A percentile compares a stretch with the other conserved stretches of the same genome.
These are phyloP conservation scores for Andrena bucephala DNA, from an alignment of 2,888 invertebrate genomes.

Conservation along the genomic window DNA sequence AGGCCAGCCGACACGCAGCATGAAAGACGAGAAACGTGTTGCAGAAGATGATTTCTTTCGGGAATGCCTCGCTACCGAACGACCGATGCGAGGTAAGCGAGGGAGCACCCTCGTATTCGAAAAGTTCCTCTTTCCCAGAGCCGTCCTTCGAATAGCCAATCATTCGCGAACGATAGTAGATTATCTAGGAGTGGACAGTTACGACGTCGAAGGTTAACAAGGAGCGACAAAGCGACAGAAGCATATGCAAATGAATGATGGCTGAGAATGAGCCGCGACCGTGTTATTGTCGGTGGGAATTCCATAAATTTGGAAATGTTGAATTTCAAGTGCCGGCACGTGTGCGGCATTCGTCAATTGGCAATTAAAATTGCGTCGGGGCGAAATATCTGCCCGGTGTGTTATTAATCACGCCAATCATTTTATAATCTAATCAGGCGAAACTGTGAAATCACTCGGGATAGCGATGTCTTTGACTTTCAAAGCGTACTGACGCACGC, in stretches of 20 bases:
- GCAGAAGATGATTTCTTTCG: not conserved
- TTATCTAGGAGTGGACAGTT: constrained; percentile 6
- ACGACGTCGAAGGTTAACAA: not conserved
- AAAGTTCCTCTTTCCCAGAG: not conserved
- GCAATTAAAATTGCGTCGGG: constrained; percentile 12
- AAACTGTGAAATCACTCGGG: not conserved
- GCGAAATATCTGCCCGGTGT: too few relatives aligned
- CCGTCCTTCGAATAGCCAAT: not conserved
- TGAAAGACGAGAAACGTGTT: not conserved
- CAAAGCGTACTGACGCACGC: not conserved
- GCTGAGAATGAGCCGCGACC: not conserved
- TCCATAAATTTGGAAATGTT: not conserved
- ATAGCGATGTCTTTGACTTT: not conserved
- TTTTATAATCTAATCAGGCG: constrained; percentile 22
- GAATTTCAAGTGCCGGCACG: not conserved
- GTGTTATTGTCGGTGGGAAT: not conserved
- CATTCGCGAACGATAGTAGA: not conserved
- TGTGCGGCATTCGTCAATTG: not conserved
- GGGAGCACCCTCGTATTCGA: too few relatives aligned
- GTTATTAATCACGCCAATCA: not conserved
- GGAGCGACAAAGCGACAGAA: not conserved
- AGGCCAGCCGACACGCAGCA: not conserved
- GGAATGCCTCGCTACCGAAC: not conserved
- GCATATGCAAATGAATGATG: constrained; percentile 16
- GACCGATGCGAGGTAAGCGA: not conserved